Evolutionary conservation across 2,888 invertebrate genomes (phyloP).

Genomic region (Drosophila subquinaria): DNA sequence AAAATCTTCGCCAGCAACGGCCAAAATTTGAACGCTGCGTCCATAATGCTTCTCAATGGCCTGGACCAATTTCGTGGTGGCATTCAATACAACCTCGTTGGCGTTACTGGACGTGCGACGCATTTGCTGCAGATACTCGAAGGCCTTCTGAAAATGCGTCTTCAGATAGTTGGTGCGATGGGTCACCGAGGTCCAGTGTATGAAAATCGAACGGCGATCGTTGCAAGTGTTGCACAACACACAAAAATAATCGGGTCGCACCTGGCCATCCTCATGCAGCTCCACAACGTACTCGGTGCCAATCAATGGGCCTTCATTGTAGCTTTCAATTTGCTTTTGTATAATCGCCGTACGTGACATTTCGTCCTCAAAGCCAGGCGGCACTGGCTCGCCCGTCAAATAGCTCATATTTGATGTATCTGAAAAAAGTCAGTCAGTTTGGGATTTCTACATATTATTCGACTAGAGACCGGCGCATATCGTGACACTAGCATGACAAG

Average conservation of each 20-base stretch:
- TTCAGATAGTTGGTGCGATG: conserved; percentile 90
- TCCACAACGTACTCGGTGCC: conserved; percentile 94
- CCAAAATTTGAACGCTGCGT: conserved; percentile 88
- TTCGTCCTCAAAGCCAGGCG: conserved; percentile 90
- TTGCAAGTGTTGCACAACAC: conserved; percentile 92
- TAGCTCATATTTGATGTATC: conserved; percentile 75
- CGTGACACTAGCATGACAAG: conserved; percentile 7
- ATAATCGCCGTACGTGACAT: conserved; percentile 86
- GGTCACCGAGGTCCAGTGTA: conserved; percentile 92
- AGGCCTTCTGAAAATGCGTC: conserved; percentile 87
- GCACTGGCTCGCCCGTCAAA: conserved; percentile 89
- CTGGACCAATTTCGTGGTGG: conserved; percentile 86
- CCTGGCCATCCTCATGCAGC: conserved; percentile 88
- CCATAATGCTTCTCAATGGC: conserved; percentile 92
- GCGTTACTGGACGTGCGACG: conserved; percentile 33
- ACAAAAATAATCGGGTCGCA: conserved; percentile 91
- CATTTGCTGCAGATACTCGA: conserved; percentile 84
- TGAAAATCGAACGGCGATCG: conserved; percentile 91
- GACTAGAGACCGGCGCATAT: conserved; percentile 18
- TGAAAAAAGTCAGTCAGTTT: conserved; percentile 31
- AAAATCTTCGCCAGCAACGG: conserved; percentile 90
- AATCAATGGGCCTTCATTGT: conserved; percentile 86
- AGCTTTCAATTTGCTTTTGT: conserved; percentile 86
- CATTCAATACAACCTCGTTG: conserved; percentile 16
- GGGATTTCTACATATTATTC: background rate